Evolutionary conservation across 2,113 vertebrate species (phyloP).

Genomic region (Eonycteris spelaea): DNA sequence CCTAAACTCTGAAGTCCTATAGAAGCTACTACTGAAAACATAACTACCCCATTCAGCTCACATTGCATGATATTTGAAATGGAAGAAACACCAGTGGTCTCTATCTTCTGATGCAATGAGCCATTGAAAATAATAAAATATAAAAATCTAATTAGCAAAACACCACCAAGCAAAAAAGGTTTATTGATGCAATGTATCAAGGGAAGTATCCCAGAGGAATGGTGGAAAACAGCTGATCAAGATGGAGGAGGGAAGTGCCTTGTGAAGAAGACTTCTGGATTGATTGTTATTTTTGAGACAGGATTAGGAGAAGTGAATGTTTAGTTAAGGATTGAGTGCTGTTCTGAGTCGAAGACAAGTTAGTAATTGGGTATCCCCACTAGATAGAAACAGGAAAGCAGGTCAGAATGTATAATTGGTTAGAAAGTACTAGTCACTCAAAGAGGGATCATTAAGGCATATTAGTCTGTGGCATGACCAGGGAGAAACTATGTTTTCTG

Average conservation of each 20-base stretch:
- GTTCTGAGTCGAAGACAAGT: background rate
- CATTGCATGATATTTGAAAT: background rate
- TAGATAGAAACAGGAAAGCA: background rate
- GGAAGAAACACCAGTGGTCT: background rate
- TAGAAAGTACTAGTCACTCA: background rate
- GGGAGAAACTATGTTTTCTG: background rate
- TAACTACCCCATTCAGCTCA: background rate
- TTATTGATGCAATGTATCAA: background rate
- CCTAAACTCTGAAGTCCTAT: background rate
- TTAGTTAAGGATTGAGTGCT: background rate
- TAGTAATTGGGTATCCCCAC: background rate
- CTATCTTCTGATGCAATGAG: background rate
- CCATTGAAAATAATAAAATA: background rate
- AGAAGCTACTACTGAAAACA: background rate
- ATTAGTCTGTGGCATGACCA: background rate
- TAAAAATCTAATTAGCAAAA: background rate
- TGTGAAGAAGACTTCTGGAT: background rate
- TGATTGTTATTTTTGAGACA: background rate
- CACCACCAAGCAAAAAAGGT: background rate
- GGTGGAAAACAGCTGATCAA: background rate
- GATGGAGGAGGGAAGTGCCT: background rate
- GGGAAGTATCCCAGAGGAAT: background rate
- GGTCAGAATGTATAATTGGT: background rate
- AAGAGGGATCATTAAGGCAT: fast-evolving
- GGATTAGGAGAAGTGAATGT: background rate